Base-by-base conservation (phyloP, 2,888 invertebrate species). In the Embidobia sp. region DNA sequence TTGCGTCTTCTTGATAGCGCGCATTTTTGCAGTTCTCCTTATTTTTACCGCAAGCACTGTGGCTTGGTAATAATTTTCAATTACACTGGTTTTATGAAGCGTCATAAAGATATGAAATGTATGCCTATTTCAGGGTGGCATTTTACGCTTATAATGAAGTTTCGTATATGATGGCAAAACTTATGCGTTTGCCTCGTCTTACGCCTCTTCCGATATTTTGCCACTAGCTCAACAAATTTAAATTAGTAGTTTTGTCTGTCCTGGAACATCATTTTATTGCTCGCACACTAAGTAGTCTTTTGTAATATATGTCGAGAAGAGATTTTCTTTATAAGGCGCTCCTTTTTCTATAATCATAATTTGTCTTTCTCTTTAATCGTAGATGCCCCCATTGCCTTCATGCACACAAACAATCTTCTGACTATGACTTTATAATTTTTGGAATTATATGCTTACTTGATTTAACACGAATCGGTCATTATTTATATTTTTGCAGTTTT, bases 71-170 rank as follows among this genome's bases (percentile, higher is more conserved):
- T 87, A 87, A 86, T 86, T 87, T 83, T 86, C 87, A 87, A 87
- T 87, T 87, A 87, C 85, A 83, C 82, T 80, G 80, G 81, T 86
- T 87, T 86, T 86, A 83, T 83, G 83, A 53, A 79, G 81, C 79
- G 80, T 86, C 82, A 86, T 87, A 87, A 87, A 87, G 85, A 86
- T 87, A 86, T 84, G 82, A 78, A 78, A 84, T 85, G 84, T 85
- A 86, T 87, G 87, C 83, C 82, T 83, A 81, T 85, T 83, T 81
- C 84, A 79, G 80, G 83, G 85, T 85, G 84, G 84, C 63, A 85
- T 86, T 86, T 86, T 84, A 80, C 67, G 79, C 72, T 78, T 75
- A 64, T 79, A 78, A 74, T 77, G 46, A 37, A 63, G 61, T 53
- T 49, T 55, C 63, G 51, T 40, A 72, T 67, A 55, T 27, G 29